Evolutionary conservation across 1,140 invertebrate genomes (phyloP), one percentile per base, ranked within the genome.

Genomic region (Saxidomus purpurata): DNA sequence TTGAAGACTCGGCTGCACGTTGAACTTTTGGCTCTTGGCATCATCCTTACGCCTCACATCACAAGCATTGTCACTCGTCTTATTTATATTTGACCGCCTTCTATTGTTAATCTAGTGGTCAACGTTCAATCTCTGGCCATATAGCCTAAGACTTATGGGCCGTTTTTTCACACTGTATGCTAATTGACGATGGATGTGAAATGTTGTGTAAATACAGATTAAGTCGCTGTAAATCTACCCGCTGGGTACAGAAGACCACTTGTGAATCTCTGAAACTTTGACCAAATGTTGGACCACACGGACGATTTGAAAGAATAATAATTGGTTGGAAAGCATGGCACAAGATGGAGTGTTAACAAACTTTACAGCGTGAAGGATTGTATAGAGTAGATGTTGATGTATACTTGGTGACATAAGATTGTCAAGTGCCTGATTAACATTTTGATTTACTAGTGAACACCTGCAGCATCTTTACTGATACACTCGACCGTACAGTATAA

Each of bases 371-470:
- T 67, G 31, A 67, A 67, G 25, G 28, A 6, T 36, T 67, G 25
- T 67, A 19, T 34, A 19, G 2, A 67, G 9, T 52, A 52, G 34
- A 52, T 77, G 25, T 52, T 77, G 74, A 40, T 77, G 38, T 52
- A 47, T 49, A 47, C n/a, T 43, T 9, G 1, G 43, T 52, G 40
- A 47, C 34, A 77, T 77, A 49, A 31, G 38, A 49, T 22, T 77
- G 74, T 77, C 74, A 77, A 77, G 74, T 77, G 43, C 6, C 43
- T 77, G 74, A 77, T 77, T 77, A 77, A 77, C 74, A 77, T 77
- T 77, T 77, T 77, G 74, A 77, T 77, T 77, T 52, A 77, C 43
- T 52, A 2, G 19, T 77, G 74, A 77, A 77, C 74, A 77, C 74
- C 74, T 77, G 74, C 74, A 52, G 19, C 8, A 67, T 13, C 19